A percentile compares a stretch with the other conserved stretches of the same genome.
These are phyloP conservation scores for Thalassarche chlororhynchos DNA, from an alignment of 2,113 vertebrate genomes.

Conservation along the genomic window DNA sequence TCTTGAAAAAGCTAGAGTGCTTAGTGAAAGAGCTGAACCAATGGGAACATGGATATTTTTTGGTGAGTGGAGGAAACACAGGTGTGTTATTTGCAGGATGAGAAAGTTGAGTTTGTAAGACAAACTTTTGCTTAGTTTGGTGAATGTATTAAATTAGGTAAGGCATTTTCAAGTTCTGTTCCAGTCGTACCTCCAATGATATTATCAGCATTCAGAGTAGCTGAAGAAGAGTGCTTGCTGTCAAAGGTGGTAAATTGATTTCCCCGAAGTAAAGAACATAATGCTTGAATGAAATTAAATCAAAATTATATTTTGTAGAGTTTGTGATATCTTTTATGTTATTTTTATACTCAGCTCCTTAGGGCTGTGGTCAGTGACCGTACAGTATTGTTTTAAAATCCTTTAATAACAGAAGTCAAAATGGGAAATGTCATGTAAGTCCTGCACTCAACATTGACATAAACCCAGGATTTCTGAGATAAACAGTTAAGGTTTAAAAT, in stretches of 20 bases:
- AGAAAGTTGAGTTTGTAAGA: neutral
- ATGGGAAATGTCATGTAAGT: neutral
- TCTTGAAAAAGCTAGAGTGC: neutral
- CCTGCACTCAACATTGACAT: neutral
- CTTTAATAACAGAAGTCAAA: conserved; percentile 27
- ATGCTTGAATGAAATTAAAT: conserved; percentile 29
- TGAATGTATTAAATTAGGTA: neutral
- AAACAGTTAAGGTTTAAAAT: neutral
- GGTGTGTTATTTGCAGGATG: neutral
- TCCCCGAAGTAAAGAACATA: neutral
- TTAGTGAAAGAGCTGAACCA: neutral
- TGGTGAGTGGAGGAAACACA: neutral
- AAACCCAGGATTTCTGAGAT: neutral
- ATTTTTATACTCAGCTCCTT: neutral
- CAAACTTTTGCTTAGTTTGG: neutral
- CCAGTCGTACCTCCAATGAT: neutral
- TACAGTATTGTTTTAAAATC: conserved; percentile 15
- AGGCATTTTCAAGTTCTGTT: neutral
- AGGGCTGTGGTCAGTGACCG: neutral
- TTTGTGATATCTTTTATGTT: neutral
- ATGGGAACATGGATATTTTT: neutral
- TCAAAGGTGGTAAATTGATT: conserved; percentile 5
- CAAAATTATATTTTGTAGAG: neutral
- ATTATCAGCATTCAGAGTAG: neutral
- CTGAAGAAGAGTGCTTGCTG: neutral